phyloP scores from a whole-genome alignment of 2,888 invertebrate species.

The Mellilla xanthometata region DNA sequence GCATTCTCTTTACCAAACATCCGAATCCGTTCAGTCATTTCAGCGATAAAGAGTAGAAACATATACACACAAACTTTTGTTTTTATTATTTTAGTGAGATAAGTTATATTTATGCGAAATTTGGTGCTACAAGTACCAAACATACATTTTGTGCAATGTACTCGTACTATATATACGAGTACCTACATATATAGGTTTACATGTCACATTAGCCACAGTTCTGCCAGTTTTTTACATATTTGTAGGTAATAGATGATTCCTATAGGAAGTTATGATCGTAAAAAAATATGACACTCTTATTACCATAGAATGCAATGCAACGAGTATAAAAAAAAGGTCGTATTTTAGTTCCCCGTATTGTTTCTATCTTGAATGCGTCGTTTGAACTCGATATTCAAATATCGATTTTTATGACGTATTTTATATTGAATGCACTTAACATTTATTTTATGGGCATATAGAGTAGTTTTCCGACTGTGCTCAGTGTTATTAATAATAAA shows the following conservation, averaged over 20 bases:
- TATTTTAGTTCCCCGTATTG: slow-evolving; percentile 52
- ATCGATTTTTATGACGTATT: slow-evolving; percentile 46
- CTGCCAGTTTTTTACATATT: too few relatives aligned
- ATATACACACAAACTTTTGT: too few relatives aligned
- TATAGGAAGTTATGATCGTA: slow-evolving; percentile 48
- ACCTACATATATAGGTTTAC: too few relatives aligned
- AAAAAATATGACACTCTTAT: slow-evolving; percentile 56
- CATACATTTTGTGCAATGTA: too few relatives aligned
- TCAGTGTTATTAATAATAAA: slow-evolving; percentile 17
- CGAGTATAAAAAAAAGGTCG: slow-evolving; percentile 53
- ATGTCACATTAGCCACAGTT: too few relatives aligned
- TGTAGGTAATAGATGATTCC: not conserved
- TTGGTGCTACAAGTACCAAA: too few relatives aligned
- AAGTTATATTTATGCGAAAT: too few relatives aligned
- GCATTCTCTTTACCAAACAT: too few relatives aligned
- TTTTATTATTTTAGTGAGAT: too few relatives aligned
- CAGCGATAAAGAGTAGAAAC: too few relatives aligned
- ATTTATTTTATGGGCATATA: slow-evolving; percentile 30
- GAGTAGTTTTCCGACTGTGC: slow-evolving; percentile 25
- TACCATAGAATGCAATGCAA: slow-evolving; percentile 63
- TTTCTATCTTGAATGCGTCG: slow-evolving; percentile 52
- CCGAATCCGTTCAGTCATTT: too few relatives aligned
- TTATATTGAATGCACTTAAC: slow-evolving; percentile 32
- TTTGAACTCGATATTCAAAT: slow-evolving; percentile 41
- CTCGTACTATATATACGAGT: too few relatives aligned